These are phyloP conservation scores for Nasonia vitripennis DNA, from an alignment of 1,140 invertebrate species.

Conservation along the genomic window DNA sequence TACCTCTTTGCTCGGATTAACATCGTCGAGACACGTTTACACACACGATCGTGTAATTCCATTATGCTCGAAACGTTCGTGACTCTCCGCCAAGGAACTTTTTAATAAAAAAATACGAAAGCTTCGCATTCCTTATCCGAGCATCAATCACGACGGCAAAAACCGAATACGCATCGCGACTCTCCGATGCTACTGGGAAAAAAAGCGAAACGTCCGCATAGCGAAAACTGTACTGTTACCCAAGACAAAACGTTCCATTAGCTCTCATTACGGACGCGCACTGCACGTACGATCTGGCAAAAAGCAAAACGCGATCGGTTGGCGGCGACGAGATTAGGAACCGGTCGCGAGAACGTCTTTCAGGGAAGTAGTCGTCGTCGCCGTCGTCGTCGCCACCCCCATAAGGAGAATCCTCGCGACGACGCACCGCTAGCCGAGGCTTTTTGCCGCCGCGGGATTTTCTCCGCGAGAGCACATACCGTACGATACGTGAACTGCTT, in stretches of 20 bases:
- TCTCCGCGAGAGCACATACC: constrained; percentile 10
- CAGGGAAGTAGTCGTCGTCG: constrained; percentile 15
- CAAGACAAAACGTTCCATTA: constrained; percentile 43
- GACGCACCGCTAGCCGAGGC: neutral
- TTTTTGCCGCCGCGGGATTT: neutral
- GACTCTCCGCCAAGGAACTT: neutral
- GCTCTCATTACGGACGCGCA: constrained; percentile 39
- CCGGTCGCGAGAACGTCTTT: constrained; percentile 30
- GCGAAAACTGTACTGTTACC: constrained; percentile 45
- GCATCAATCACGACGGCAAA: neutral
- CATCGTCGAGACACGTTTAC: constrained; percentile 42
- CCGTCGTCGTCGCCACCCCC: constrained; percentile 38
- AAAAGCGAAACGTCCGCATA: neutral
- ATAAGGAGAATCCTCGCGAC: constrained; percentile 38
- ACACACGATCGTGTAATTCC: neutral
- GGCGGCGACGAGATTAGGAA: constrained; percentile 40
- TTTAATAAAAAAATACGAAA: neutral
- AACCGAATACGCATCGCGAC: neutral
- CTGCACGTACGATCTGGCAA: neutral
- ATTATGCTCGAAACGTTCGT: too few species aligned
- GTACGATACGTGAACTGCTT: constrained; percentile 10
- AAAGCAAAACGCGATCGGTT: neutral
- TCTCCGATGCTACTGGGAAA: neutral
- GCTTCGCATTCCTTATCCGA: neutral
- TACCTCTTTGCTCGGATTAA: constrained; percentile 56